phyloP scores from a whole-genome alignment of 2,888 invertebrate genomes.

The Ectobius pallidus region DNA sequence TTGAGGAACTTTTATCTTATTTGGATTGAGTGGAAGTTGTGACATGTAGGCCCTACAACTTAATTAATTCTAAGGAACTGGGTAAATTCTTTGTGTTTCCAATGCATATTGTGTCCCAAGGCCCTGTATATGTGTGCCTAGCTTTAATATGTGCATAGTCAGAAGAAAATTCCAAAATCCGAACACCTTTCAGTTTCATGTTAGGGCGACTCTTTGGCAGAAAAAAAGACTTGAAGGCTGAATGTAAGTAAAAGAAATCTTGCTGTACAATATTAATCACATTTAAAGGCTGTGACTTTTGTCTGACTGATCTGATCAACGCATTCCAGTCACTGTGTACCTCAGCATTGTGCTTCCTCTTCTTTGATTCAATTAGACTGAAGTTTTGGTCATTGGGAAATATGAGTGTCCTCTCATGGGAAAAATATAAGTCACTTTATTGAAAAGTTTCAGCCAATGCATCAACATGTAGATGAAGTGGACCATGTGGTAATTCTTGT shows the following conservation, averaged over 20 bases:
- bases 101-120: slow-evolving; percentile 9
- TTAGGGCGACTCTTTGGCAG: neutral
- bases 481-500: slow-evolving; percentile 39
- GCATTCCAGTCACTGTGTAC: slow-evolving; percentile 32
- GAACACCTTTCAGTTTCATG: neutral
- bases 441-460: slow-evolving; percentile 36
- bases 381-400: slow-evolving; percentile 41
- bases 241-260: neutral
- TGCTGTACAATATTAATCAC: neutral
- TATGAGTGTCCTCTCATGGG: slow-evolving; percentile 38
- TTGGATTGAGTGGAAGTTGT: slow-evolving; percentile 10
- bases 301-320: neutral
- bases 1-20: slow-evolving; percentile 9
- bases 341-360: slow-evolving; percentile 32
- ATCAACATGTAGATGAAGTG: slow-evolving; percentile 38
- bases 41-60: neutral
- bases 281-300: too few relatives aligned
- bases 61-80: neutral
- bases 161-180: neutral
- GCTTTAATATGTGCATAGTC: neutral
- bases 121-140: neutral
- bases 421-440: slow-evolving; percentile 36
- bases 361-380: slow-evolving; percentile 33
- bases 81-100: neutral
- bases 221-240: neutral